Evolutionary conservation across 2,113 vertebrate genomes (phyloP).

Genomic region (Ceyx cyanopectus): DNA sequence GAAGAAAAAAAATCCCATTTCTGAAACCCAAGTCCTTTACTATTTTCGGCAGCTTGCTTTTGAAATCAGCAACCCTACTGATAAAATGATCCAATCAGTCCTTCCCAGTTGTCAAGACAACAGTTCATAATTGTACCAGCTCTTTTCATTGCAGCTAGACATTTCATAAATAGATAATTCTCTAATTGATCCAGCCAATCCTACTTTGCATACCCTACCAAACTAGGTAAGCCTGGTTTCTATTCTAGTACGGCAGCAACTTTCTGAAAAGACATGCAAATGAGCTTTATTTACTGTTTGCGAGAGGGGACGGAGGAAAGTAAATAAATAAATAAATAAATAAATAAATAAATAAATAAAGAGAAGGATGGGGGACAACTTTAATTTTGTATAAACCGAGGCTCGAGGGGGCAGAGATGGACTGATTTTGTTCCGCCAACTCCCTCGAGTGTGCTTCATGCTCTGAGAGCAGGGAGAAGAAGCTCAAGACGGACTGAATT

Average conservation of each 20-base stretch:
- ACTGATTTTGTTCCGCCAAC: constrained; percentile 2
- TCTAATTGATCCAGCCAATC: constrained; percentile 82
- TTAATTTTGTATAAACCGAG: constrained; percentile 57
- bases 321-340: background rate
- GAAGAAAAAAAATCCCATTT: background rate
- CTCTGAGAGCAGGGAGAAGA: background rate
- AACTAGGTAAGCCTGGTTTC: constrained; percentile 73
- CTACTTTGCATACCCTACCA: constrained; percentile 78
- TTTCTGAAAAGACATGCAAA: constrained; percentile 73
- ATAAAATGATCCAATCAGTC: constrained; percentile 84
- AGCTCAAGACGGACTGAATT: constrained; percentile 32
- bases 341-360: too few species aligned
- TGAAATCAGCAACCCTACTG: constrained; percentile 79
- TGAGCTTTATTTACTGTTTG: constrained; percentile 56
- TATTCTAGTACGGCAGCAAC: constrained; percentile 55
- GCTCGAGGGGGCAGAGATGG: background rate
- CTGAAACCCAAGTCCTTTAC: constrained; percentile 65
- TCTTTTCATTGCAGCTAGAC: constrained; percentile 81
- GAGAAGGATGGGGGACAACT: background rate
- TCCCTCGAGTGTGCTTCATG: constrained; percentile 1
- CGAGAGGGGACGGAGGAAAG: background rate
- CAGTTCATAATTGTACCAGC: constrained; percentile 82
- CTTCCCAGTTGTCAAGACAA: constrained; percentile 85
- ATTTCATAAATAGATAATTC: constrained; percentile 85
- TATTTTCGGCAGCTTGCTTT: constrained; percentile 76